These are phyloP conservation scores for Calidris pugnax DNA, from an alignment of 2,113 vertebrate species.

Conservation along the genomic window DNA sequence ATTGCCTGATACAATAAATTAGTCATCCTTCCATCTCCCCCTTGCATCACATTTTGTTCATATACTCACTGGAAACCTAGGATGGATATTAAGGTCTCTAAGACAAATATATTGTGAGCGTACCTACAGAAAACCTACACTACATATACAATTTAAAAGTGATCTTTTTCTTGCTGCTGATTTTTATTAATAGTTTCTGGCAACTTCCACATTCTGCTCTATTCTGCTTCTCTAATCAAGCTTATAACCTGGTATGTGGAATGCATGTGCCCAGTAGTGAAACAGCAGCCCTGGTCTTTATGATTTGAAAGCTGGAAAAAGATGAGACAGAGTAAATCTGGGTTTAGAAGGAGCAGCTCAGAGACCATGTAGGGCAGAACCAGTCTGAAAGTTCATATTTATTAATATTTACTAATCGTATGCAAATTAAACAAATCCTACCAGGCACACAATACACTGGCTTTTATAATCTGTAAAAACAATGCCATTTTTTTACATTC, in stretches of 20 bases:
- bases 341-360: neutral
- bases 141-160: neutral
- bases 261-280: neutral
- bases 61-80: neutral
- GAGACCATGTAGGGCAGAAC: neutral
- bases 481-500: neutral
- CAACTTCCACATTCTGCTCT: neutral
- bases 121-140: neutral
- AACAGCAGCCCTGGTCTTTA: neutral
- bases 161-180: neutral
- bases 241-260: neutral
- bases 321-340: neutral
- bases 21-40: neutral
- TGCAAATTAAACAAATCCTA: neutral
- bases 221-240: neutral
- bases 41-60: neutral
- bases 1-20: neutral
- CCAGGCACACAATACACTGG: neutral
- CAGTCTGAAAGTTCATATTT: neutral
- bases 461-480: neutral
- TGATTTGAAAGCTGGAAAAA: neutral
- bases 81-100: neutral
- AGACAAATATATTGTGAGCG: neutral
- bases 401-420: neutral
- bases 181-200: neutral